Base-by-base conservation (phyloP, 2,113 vertebrate genomes). In the Zosterops pallidus region DNA sequence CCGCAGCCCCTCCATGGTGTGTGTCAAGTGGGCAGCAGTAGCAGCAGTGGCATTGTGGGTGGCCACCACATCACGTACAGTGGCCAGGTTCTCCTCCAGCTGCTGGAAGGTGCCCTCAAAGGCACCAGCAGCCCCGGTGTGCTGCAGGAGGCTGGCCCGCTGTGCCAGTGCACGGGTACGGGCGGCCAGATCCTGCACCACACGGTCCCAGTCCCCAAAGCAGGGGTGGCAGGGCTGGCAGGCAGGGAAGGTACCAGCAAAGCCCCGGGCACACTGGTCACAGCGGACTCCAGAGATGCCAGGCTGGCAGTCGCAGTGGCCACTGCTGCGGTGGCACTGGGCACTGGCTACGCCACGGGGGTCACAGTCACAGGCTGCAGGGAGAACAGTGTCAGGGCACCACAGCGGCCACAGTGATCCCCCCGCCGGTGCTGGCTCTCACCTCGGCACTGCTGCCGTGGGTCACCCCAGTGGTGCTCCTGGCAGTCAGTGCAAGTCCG, bases 181-280 rank as follows among this genome's bases (percentile, higher is more conserved):
- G 23, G 98, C 94, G 0, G 98, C 98, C 94, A 99, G 94, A 85
- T 99, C 99, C 98, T 99, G 99, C 33, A 99, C 99, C 35, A 99
- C 98, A 5, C 99, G 99, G 95, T 99, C 99, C 99, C 99, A 99
- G 97, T 99, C 99, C 25, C 99, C 99, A 0, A 99, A 99, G 95
- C 99, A 99, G 60, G 98, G 98, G 50, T 99, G 99, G 94, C 99
- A 99, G 44, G 99, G 98, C 86, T 99, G 98, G 94, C 99, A 99
- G 95, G 98, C 83, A 2, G 99, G 99, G 95, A 99, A 99, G 46
- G 97, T 78, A 5, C 99, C 99, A 0, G 99, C 97, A 79, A 99
- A 99, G 35, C 99, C 99, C 11, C 99, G 98, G 84, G 99, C 99
- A 35, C 99, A 99, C 94, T 99, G 99, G 96, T 99, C 99, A 14